Percentiles rank a stretch among this genome's conserved stretches.
Evolutionary conservation across 2,888 invertebrate genomes (phyloP).

Genomic region (Andrena marginata): DNA sequence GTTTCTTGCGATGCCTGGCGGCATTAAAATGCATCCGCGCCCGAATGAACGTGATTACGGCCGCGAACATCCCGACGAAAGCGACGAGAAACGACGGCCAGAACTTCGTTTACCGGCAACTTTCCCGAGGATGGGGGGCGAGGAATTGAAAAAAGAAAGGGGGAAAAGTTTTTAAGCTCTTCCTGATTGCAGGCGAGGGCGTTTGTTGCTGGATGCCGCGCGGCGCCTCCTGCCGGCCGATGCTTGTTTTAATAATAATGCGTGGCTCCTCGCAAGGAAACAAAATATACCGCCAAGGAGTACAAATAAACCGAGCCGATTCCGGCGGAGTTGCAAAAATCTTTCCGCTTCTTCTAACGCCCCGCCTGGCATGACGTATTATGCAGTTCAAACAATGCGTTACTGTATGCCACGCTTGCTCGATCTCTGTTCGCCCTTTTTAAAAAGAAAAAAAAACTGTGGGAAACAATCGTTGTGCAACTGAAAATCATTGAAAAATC

Average conservation of each 20-base stretch:
- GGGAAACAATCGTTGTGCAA: no score
- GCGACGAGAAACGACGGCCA: constrained; percentile 10
- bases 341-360: not conserved
- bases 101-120: constrained; percentile 31
- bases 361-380: not conserved
- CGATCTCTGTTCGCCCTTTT: no score
- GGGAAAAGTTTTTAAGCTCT: constrained; percentile 18
- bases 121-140: not conserved
- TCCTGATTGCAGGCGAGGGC: constrained; percentile 20
- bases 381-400: not conserved
- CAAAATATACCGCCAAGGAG: not conserved
- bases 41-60: constrained; percentile 64
- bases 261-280: not conserved
- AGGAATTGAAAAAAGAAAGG: constrained; percentile 4
- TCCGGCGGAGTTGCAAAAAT: not conserved
- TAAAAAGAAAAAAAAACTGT: no score
- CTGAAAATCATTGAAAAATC: no score
- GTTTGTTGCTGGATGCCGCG: constrained; percentile 5
- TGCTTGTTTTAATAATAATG: constrained; percentile 27
- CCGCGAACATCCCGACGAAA: constrained; percentile 30
- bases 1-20: constrained; percentile 52
- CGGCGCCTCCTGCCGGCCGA: not conserved
- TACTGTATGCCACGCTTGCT: not conserved
- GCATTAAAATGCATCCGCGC: constrained; percentile 59
- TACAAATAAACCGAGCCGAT: constrained; percentile 5